Evolutionary conservation across 2,888 invertebrate species (phyloP).

Genomic region (Clistopyga incitator): DNA sequence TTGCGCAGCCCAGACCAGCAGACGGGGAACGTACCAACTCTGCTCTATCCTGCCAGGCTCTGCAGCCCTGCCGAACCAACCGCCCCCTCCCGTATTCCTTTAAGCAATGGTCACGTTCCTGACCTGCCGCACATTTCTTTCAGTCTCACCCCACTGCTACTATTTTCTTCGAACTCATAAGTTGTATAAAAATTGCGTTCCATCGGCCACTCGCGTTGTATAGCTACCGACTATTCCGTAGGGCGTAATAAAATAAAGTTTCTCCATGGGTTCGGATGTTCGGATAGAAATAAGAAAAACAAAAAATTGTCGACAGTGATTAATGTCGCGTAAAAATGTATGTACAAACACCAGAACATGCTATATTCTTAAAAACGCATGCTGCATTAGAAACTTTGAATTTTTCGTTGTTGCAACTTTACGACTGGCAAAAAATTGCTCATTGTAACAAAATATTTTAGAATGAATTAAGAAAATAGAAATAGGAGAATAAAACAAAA

Average conservation of each 20-base stretch:
- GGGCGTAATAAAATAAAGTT: conserved; percentile 59
- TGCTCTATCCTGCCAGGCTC: conserved; percentile 17
- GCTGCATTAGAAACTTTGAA: too few relatives aligned
- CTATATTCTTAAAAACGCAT: neutral
- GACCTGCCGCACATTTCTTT: conserved; percentile 63
- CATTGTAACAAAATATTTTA: too few relatives aligned
- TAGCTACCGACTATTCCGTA: conserved; percentile 1
- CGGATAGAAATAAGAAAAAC: neutral
- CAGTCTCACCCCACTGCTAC: conserved; percentile 8
- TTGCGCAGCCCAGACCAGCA: conserved; percentile 27
- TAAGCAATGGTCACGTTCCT: conserved; percentile 63
- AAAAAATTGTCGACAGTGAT: conserved; percentile 34
- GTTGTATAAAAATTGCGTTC: conserved; percentile 60
- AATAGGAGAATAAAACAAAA: too few relatives aligned
- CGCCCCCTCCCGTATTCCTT: conserved; percentile 6
- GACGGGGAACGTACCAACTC: conserved; percentile 44
- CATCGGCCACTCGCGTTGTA: conserved; percentile 21
- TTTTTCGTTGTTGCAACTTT: too few relatives aligned
- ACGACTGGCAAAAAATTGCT: too few relatives aligned
- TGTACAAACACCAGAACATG: too few relatives aligned
- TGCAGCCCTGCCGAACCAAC: neutral
- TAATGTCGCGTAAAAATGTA: conserved; percentile 34
- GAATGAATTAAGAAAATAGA: too few relatives aligned
- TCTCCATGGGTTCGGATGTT: conserved; percentile 42
- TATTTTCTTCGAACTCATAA: conserved; percentile 54